phyloP scores from a whole-genome alignment of 2,797 vertebrate genomes.

The Brachymystax lenok region DNA sequence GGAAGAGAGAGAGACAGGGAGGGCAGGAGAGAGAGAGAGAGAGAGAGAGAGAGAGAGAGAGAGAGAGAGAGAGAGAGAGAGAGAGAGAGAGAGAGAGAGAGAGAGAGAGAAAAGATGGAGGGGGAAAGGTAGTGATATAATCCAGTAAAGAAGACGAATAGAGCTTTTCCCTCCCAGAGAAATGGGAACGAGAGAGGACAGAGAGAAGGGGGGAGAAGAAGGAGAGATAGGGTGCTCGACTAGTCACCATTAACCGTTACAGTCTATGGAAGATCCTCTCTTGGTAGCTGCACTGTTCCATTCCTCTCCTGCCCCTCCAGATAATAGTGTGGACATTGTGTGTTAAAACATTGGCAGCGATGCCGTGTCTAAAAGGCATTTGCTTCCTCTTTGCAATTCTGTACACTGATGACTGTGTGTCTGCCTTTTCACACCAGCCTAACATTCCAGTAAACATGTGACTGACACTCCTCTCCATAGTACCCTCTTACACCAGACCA shows the following conservation, averaged over 20 bases:
- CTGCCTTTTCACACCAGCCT: constrained; percentile 55
- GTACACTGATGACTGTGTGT: constrained; percentile 45
- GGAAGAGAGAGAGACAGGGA: constrained; percentile 35
- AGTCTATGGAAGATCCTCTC: neutral
- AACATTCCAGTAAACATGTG: constrained; percentile 68
- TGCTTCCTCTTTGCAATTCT: constrained; percentile 19
- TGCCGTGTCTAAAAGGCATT: neutral
- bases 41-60: too few species aligned
- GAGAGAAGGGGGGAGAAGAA: constrained; percentile 15
- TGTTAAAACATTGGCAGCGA: neutral
- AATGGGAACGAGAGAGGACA: neutral
- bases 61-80: too few species aligned
- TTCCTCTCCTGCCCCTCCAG: neutral
- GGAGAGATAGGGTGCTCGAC: constrained; percentile 46
- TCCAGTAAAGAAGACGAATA: constrained; percentile 55
- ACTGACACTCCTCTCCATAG: constrained; percentile 21
- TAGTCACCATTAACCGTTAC: constrained; percentile 42
- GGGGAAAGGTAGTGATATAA: constrained; percentile 34
- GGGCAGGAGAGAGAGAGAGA: neutral
- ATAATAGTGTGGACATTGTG: neutral
- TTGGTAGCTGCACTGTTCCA: neutral
- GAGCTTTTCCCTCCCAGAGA: constrained; percentile 28
- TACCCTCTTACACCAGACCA: constrained; percentile 38
- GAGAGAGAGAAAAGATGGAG: neutral
- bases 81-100: too few species aligned